phyloP scores from a whole-genome alignment of 2,888 invertebrate genomes.

The Plutella xylostella region DNA sequence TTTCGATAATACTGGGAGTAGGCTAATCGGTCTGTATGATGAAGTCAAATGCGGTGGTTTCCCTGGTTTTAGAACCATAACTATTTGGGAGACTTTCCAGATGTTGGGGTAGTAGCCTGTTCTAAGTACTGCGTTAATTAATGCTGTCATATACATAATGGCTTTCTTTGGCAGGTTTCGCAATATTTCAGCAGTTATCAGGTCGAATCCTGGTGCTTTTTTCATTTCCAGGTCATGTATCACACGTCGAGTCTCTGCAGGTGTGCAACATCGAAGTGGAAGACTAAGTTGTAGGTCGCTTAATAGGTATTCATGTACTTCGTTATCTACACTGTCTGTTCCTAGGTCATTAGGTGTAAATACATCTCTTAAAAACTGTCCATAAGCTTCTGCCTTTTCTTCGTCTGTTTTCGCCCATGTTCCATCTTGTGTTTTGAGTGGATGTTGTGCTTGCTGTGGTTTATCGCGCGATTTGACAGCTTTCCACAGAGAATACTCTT shows the following conservation, averaged over 20 bases:
- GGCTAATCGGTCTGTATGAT: too few species aligned
- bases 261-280: not conserved
- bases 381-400: conserved; percentile 2
- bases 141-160: not conserved
- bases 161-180: not conserved
- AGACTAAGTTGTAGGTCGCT: conserved; percentile 5
- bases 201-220: conserved; percentile 17
- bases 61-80: not conserved
- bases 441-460: conserved; percentile 7
- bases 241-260: conserved; percentile 1
- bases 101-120: not conserved
- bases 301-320: not conserved
- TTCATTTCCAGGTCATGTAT: conserved; percentile 9
- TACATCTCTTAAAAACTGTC: not conserved
- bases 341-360: not conserved
- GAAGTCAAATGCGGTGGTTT: conserved; percentile 2
- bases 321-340: not conserved
- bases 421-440: conserved; percentile 2
- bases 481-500: conserved; percentile 20
- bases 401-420: conserved; percentile 3
- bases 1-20: too few species aligned
- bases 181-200: not conserved
- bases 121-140: not conserved
- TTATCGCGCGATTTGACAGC: conserved; percentile 15
- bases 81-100: not conserved